Base-by-base conservation (phyloP, 2,888 invertebrate species). In the Galeopsomyia nigrocyanea region DNA sequence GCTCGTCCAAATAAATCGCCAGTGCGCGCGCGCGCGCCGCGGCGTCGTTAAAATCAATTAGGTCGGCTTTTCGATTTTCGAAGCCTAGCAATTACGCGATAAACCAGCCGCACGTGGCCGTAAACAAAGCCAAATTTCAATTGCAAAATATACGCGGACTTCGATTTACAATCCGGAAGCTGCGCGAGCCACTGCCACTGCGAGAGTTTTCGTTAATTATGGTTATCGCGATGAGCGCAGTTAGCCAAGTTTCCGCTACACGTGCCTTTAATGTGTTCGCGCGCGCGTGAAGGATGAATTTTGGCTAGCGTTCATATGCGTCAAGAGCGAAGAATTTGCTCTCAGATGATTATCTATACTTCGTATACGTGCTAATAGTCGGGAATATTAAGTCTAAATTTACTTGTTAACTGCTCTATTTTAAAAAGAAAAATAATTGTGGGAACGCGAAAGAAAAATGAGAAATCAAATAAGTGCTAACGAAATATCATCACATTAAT, bases 401-500 rank as follows among this genome's bases (percentile, higher is more conserved):
- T 39, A 39, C 7, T 7, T 39, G 1, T 3, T 39, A 10, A 39
- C 39, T 13, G 39, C 13, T 31, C 31, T 31, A 31, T 31, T 31
- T 31, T 39, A 39, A 7, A 10, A 39, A 39, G 10, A 39, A 39
- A 39, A 39, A 39, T 39, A 10, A 39, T 31, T 31, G 39, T 10
- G 13, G 10, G 1, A 13, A 13, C 3, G 31, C 31, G 7, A 39
- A 39, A 9, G 1, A 39, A 39, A 39, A 10, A 39, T 39, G 13
- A 39, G 13, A 39, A 39, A 39, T 39, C 7, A 13, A 13, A 39
- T 39, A 39, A 7, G 39, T 39, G 14, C 60, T 47, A 22, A 57
- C 68, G 55, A 62, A 68, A 68, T 68, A 56, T 49, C 56, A 68
- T 63, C 68, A 62, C 49, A 56, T 57, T 61, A 68, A 61, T 68